Base-by-base conservation (phyloP, 2,797 vertebrate genomes). In the Acipenser ruthenus region DNA sequence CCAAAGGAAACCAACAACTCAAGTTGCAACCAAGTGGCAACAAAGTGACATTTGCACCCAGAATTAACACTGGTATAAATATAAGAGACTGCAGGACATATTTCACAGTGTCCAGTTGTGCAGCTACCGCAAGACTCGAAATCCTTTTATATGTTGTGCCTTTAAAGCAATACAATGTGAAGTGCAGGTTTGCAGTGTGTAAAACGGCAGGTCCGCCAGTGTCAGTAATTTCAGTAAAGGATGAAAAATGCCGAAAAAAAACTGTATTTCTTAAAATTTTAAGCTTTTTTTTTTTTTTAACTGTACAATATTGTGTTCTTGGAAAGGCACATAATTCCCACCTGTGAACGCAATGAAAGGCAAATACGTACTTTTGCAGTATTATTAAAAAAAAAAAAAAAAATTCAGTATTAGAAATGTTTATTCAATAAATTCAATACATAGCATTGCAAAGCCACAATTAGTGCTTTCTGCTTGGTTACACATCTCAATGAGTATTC, bases 401-500 rank as follows among this genome's bases (percentile, higher is more conserved):
- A 37, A 72, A 75, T 71, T 61, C 68, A 66, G 23, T 80, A 76
- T 76, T 82, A 75, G 12, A 79, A 73, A 77, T 77, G 63, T 80
- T 66, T 81, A 75, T 79, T 81, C 78, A 71, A 77, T 74, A 15
- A 15, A 59, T 59, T 12, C 56, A 67, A 49, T 51, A n/a, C 11
- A 61, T 63, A 60, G 47, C 49, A 23, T 60, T 73, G 37, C 55
- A 69, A 68, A 60, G 53, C 58, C 50, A 68, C n/a, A 62, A 37
- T 13, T 23, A 15, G 75, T 78, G 80, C 77, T 78, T 67, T 65
- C 64, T 81, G 80, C 75, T 78, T 72, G 76, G 65, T 79, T 72
- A 74, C 74, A 61, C 11, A 71, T 74, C 72, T 73, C 76, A 82
- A 84, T 81, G 80, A 87, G 83, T 88, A 85, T 90, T 87, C 85